These are phyloP conservation scores for Schizaphis graminum DNA, from an alignment of 2,888 invertebrate genomes.

Conservation along the genomic window DNA sequence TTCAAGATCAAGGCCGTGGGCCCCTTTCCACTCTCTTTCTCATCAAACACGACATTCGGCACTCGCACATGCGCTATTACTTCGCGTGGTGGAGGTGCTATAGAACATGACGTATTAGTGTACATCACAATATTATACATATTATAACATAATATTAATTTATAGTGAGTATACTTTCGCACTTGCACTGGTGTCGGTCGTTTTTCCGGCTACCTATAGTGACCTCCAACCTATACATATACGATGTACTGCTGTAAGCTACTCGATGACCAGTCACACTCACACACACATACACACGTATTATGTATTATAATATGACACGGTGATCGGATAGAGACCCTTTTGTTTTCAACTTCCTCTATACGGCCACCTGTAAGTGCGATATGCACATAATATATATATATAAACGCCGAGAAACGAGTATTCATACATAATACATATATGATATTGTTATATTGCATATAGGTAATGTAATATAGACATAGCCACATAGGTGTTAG, in stretches of 20 bases:
- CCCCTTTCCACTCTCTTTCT: neutral
- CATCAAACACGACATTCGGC: neutral
- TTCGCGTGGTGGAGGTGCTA: neutral
- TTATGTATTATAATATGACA: neutral
- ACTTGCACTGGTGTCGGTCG: neutral
- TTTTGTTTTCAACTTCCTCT: neutral
- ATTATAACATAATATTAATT: neutral
- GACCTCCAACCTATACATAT: neutral
- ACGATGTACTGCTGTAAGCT: neutral
- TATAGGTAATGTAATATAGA: neutral
- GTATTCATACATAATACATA: neutral
- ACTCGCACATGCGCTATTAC: neutral
- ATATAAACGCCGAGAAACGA: neutral
- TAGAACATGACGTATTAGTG: neutral
- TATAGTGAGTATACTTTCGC: conserved; percentile 2
- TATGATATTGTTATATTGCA: neutral
- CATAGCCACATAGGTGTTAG: neutral
- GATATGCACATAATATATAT: neutral
- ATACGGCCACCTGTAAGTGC: neutral
- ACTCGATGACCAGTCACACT: neutral
- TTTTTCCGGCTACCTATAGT: neutral
- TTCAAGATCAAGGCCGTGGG: conserved; percentile 59
- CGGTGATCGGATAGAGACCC: neutral
- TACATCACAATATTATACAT: neutral
- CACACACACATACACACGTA: neutral